Evolutionary conservation across 2,797 vertebrate species (phyloP), one percentile per base, ranked within the genome.

Genomic region (Typhlichthys subterraneus): DNA sequence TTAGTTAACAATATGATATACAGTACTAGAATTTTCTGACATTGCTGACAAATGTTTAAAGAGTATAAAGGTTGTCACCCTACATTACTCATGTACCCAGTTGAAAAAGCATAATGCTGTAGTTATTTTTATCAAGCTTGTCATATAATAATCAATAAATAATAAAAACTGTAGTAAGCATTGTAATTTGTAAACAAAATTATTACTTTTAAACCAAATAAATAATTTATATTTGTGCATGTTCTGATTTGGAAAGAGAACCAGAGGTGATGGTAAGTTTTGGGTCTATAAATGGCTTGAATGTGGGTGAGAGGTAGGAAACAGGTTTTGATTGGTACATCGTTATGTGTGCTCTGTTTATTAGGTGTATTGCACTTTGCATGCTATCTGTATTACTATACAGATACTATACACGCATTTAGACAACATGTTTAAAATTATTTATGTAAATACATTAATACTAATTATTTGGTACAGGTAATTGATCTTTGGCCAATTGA

Each of bases 251-350:
- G 82, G 82, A 87, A 72, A 59, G 73, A 75, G 77, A 85, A 62
- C 84, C 82, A 65, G 73, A 73, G 77, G 65, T 68, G 59, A 87
- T 87, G 91, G 91, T 92, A 92, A 92, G 91, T 92, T 83, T 59
- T 77, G 64, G 82, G 82, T 87, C 87, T 79, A 83, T 81, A 77
- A 86, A 75, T 57, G 57, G 31, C 64, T 79, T 85, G 76, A 83
- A 72, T 85, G 79, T 79, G 80, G 86, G 82, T 69, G 67, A 82
- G 74, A 88, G 80, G 72, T 29, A 49, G 51, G 57, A 62, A 59
- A 12, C 45, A 58, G 54, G 47, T 52, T 55, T 56, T 59, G 57
- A 38, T 73, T 53, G 53, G 59, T 5, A 12, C 46, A 45, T 50
- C 57, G 12, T 17, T 54, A 61, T n/a, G 59, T 1, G 77, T 79